Conservation (phyloP, 2,113 vertebrate genomes). For the Tenrec ecaudatus region DNA sequence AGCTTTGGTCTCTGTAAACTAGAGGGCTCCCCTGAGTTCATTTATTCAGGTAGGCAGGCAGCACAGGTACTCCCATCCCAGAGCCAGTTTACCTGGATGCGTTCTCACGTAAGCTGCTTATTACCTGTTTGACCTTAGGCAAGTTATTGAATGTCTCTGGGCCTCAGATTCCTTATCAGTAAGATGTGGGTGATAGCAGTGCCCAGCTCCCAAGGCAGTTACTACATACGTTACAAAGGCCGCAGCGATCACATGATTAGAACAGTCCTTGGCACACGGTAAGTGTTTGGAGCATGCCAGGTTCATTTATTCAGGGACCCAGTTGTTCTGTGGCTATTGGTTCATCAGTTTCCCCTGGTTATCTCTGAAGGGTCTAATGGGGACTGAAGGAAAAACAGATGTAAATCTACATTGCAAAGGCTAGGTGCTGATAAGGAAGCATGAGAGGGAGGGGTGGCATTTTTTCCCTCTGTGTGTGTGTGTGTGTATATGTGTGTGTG, state of each 20-base stretch:
- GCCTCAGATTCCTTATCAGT: constrained; percentile 35
- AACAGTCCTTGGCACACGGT: not conserved
- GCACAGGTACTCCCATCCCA: not conserved
- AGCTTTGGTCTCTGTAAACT: not conserved
- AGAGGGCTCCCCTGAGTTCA: not conserved
- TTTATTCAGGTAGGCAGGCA: not conserved
- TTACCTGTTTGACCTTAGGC: not conserved
- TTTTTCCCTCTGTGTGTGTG: not conserved
- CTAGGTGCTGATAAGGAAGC: not conserved
- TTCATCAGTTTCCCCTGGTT: not conserved
- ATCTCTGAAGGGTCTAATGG: not conserved
- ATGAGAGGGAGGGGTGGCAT: not conserved
- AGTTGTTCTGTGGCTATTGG: not conserved
- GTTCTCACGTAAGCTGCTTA: not conserved
- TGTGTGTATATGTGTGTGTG: too few relatives aligned
- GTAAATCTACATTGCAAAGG: not conserved
- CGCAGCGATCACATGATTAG: not conserved
- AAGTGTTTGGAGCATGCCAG: not conserved
- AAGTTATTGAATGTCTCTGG: not conserved
- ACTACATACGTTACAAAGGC: not conserved
- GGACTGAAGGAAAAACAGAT: not conserved
- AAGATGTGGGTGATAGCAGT: not conserved
- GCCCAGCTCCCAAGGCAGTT: not conserved
- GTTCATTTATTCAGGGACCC: not conserved
- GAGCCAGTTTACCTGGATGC: not conserved